Conservation (phyloP, 2,888 invertebrate genomes). For the Mycalesis mineus region DNA sequence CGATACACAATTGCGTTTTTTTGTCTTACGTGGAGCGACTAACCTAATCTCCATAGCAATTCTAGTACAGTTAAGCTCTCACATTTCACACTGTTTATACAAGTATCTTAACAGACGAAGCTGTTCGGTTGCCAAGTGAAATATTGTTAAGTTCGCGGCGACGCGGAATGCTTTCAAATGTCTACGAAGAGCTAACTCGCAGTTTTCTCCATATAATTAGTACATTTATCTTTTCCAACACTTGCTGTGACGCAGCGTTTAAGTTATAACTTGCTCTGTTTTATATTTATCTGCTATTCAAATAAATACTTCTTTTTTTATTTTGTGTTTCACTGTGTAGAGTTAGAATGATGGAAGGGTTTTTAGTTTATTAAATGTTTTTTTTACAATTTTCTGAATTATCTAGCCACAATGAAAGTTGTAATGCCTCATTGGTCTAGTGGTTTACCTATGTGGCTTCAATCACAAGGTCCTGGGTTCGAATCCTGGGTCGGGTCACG, state of each 20-base stretch:
- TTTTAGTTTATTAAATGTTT: no score
- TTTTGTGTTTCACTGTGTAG: no score
- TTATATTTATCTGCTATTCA: background rate
- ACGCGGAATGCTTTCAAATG: slow-evolving; percentile 9
- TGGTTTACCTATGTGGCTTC: no score
- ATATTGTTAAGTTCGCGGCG: slow-evolving; percentile 9
- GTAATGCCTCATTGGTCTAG: no score
- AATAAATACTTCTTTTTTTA: no score
- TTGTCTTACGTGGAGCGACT: background rate
- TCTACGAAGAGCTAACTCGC: slow-evolving; percentile 3
- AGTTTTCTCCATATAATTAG: slow-evolving; percentile 1
- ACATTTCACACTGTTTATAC: slow-evolving; percentile 18
- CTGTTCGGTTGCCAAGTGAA: slow-evolving; percentile 16
- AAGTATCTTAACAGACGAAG: slow-evolving; percentile 11
- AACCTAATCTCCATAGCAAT: background rate
- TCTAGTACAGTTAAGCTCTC: slow-evolving; percentile 9
- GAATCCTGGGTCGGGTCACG: no score
- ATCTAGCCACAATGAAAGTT: no score
- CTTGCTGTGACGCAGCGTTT: background rate
- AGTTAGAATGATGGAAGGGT: no score
- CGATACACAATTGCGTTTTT: background rate
- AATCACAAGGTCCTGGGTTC: no score
- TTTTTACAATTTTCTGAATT: no score
- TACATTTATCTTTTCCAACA: background rate
- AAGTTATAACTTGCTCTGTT: background rate